Evolutionary conservation across 2,797 vertebrate genomes (phyloP).

Genomic region (Phalloptychus januarius): DNA sequence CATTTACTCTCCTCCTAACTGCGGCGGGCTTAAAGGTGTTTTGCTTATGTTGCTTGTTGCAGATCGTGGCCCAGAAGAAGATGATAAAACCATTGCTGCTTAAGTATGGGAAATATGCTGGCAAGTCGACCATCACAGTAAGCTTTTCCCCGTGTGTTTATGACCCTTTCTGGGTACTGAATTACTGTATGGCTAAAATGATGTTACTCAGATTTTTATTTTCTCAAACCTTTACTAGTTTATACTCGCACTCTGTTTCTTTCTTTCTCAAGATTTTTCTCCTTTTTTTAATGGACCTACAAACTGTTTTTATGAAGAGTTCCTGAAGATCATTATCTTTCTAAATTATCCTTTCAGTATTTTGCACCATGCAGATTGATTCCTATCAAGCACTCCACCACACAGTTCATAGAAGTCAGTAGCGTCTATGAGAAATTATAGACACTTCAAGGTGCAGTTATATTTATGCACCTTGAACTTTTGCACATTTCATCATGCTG

Average conservation of each 20-base stretch:
- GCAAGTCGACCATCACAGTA: slow-evolving; percentile 95
- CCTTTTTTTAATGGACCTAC: not conserved
- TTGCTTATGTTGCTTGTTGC: slow-evolving; percentile 52
- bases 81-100: slow-evolving; percentile 90
- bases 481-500: not conserved
- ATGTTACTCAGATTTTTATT: not conserved
- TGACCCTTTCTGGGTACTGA: slow-evolving; percentile 9
- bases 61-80: slow-evolving; percentile 97
- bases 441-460: not conserved
- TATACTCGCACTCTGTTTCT: slow-evolving; percentile 1
- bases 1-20: slow-evolving; percentile 19
- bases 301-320: not conserved
- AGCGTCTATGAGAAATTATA: slow-evolving; percentile 22
- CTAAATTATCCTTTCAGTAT: not conserved
- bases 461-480: not conserved
- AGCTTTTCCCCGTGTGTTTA: slow-evolving; percentile 40
- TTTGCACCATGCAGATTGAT: not conserved
- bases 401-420: slow-evolving; percentile 6
- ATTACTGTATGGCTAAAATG: slow-evolving; percentile 14
- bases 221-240: not conserved
- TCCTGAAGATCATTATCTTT: not conserved
- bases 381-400: not conserved
- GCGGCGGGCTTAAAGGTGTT: slow-evolving; percentile 18
- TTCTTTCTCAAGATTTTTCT: not conserved
- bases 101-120: slow-evolving; percentile 92